Base-by-base conservation (phyloP, 2,888 invertebrate species). In the Orthosia gothica region DNA sequence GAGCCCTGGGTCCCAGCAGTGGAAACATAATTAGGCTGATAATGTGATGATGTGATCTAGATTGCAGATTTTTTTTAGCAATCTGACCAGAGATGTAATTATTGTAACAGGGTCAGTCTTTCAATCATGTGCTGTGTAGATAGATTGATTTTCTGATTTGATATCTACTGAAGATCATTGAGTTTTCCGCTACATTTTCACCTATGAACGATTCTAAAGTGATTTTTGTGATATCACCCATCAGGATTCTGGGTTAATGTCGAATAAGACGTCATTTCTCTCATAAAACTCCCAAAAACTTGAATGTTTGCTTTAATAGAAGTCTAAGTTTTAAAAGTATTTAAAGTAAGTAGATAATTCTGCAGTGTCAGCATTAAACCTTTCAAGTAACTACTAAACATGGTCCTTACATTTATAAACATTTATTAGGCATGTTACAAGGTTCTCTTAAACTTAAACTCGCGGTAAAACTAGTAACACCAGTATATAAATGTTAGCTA, bases 401-500 rank as follows among this genome's bases (percentile, higher is more conserved):
- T 50, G 49, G 7, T 32, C 40, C 20, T 64, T 26, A 63, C n/a
- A 16, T 66, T 57, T 71, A 65, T 69, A 65, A 71, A 76, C 65
- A 62, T 76, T 61, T 52, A 76, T 32, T 64, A 50, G 26, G 26
- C 47, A 74, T 67, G 3, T 49, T 54, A 26, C 67, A 61, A 61
- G 59, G 40, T 40, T 32, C 18, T 47, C 12, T 20, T 20, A n/a
- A 65, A 65, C 32, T 54, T 65, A 54, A 65, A 45, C 15, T 20
- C 23, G 3, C 20, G 26, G 40, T 65, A 32, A 54, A 72, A 77
- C 62, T 54, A 26, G 77, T 26, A 20, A 23, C 23, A 72, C 52
- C 52, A 40, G 77, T 66, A 13, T 61, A 58, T 54, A 66, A 77
- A 54, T 67, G 13, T 18, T 40, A 62, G 16, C 12, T 50, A 9